These are phyloP conservation scores for Chiropotes sagulatus DNA, from an alignment of 2,797 vertebrate genomes.

Conservation along the genomic window DNA sequence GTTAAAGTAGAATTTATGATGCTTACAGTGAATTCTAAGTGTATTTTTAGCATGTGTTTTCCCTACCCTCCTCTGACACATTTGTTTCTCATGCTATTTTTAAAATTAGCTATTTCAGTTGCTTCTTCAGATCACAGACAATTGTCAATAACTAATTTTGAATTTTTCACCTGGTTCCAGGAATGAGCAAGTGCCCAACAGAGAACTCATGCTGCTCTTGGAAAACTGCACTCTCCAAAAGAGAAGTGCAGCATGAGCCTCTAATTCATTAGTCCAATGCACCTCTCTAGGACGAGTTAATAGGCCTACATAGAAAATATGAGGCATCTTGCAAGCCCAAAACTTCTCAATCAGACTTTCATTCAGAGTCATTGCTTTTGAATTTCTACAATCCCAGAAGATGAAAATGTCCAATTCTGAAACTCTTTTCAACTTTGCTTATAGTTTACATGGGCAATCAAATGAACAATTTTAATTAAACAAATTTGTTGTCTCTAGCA, in stretches of 20 bases:
- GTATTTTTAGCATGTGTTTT: conserved; percentile 47
- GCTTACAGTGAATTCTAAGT: conserved; percentile 24
- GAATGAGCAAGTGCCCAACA: not conserved
- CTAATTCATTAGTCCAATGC: conserved; percentile 2
- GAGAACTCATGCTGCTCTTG: conserved; percentile 42
- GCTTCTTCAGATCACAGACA: conserved; percentile 46
- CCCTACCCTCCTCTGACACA: not conserved
- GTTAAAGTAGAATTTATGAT: conserved; percentile 47
- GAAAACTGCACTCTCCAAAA: not conserved
- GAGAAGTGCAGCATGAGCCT: not conserved
- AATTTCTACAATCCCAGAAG: not conserved
- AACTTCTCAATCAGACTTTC: not conserved
- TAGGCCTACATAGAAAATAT: not conserved
- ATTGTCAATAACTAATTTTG: conserved; percentile 44
- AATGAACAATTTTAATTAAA: conserved; percentile 8
- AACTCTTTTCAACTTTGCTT: conserved; percentile 18
- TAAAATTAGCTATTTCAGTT: conserved; percentile 37
- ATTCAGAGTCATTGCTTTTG: conserved; percentile 30
- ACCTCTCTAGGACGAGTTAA: not conserved
- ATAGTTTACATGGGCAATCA: not conserved
- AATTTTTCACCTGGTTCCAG: conserved; percentile 40
- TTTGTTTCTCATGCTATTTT: conserved; percentile 55
- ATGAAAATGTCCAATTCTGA: not conserved
- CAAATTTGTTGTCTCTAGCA: not conserved
- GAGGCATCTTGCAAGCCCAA: not conserved